phyloP scores from a whole-genome alignment of 2,888 invertebrate species.

The Anagyrus pseudococci region DNA sequence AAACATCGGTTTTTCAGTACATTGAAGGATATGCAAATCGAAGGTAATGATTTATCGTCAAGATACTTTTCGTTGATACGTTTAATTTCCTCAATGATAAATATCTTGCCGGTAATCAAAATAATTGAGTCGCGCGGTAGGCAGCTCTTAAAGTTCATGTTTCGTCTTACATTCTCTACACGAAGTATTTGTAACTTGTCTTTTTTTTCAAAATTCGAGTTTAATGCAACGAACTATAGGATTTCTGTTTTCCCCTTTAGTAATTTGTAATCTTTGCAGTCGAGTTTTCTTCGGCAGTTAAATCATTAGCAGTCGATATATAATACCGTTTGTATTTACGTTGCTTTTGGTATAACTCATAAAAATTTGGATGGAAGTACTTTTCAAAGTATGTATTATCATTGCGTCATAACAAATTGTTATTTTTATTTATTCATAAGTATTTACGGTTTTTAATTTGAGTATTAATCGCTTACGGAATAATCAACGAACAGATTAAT shows the following conservation, averaged over 20 bases:
- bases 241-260: neutral
- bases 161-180: slow-evolving; percentile 14
- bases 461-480: no score
- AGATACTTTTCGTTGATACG: slow-evolving; percentile 28
- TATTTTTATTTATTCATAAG: no score
- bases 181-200: neutral
- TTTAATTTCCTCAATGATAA: slow-evolving; percentile 15
- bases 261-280: slow-evolving; percentile 24
- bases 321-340: slow-evolving; percentile 8
- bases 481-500: no score
- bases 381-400: no score
- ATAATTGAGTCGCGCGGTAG: slow-evolving; percentile 26
- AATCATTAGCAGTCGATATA: slow-evolving; percentile 30
- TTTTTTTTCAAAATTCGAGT: slow-evolving; percentile 1
- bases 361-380: slow-evolving; percentile 9
- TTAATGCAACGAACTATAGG: slow-evolving; percentile 12
- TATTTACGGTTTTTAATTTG: no score
- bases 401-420: no score
- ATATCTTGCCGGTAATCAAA: slow-evolving; percentile 22
- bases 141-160: slow-evolving; percentile 12
- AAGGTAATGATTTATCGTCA: slow-evolving; percentile 40
- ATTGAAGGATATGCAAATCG: slow-evolving; percentile 61
- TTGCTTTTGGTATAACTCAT: slow-evolving; percentile 9
- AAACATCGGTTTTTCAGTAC: slow-evolving; percentile 59
- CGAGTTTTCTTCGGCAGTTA: slow-evolving; percentile 33